Percentiles rank a stretch among this genome's conserved stretches.
Evolutionary conservation across 2,888 invertebrate genomes (phyloP).

Genomic region (Eristalis pertinax): DNA sequence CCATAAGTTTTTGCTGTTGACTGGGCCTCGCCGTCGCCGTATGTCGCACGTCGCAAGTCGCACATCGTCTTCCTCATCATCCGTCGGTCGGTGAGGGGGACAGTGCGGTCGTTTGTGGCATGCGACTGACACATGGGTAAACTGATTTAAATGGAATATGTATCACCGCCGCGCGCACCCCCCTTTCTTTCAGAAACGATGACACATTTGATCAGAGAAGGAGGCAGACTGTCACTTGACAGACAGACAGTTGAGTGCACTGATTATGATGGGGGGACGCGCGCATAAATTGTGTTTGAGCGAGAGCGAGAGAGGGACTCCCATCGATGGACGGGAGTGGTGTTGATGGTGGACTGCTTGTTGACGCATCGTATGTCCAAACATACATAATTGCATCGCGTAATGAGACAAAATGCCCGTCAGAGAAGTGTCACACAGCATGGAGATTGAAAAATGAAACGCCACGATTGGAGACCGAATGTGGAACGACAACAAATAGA

Average conservation of each 20-base stretch:
- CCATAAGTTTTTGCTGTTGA: constrained; percentile 44
- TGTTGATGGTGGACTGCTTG: constrained; percentile 19
- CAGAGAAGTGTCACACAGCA: constrained; percentile 66
- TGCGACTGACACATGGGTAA: constrained; percentile 24
- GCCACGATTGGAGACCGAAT: constrained; percentile 35
- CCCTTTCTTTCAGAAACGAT: constrained; percentile 34
- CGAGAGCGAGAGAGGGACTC: neutral
- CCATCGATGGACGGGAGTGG: neutral
- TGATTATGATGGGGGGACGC: constrained; percentile 56
- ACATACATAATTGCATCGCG: constrained; percentile 58
- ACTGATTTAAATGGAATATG: constrained; percentile 46
- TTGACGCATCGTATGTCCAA: constrained; percentile 42
- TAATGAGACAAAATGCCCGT: constrained; percentile 69
- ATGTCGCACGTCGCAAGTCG: neutral
- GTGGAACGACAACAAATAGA: constrained; percentile 35
- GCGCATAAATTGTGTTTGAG: constrained; percentile 59
- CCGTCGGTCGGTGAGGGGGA: neutral
- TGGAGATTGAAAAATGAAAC: constrained; percentile 63
- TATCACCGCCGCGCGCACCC: constrained; percentile 11
- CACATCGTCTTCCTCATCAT: constrained; percentile 1
- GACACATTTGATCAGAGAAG: constrained; percentile 63
- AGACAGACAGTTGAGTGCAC: constrained; percentile 61
- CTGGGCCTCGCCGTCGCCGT: neutral
- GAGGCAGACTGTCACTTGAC: constrained; percentile 40
- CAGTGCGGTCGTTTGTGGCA: neutral